Percentiles rank a stretch among this genome's conserved stretches.
Evolutionary conservation across 1,140 invertebrate genomes (phyloP).

Genomic region (Laupala kohalensis): DNA sequence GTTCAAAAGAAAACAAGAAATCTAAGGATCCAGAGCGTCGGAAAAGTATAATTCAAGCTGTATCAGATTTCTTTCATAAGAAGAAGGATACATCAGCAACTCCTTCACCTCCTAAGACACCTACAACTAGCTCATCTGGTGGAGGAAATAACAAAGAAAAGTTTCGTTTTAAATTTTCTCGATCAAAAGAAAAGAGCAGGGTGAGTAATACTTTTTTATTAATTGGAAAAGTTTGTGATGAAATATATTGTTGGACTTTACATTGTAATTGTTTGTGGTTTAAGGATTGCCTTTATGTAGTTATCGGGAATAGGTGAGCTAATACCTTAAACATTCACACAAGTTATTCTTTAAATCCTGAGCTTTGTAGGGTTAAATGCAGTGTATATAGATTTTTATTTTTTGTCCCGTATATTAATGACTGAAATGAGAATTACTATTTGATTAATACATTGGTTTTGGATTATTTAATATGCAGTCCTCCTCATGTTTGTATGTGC

Average conservation of each 20-base stretch:
- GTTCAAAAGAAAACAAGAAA: constrained; percentile 4
- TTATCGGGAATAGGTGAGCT: no score
- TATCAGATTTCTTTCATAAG: constrained; percentile 63
- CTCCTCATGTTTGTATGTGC: no score
- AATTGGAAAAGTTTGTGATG: neutral
- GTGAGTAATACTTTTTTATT: constrained; percentile 27
- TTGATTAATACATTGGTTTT: no score
- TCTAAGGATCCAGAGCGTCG: constrained; percentile 48
- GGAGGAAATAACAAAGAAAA: constrained; percentile 28
- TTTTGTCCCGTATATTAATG: no score
- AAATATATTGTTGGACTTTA: neutral
- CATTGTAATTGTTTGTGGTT: no score
- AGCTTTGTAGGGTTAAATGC: no score
- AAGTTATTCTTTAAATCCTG: no score
- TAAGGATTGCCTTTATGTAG: no score
- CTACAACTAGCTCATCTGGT: neutral
- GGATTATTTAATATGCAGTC: no score
- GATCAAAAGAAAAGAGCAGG: constrained; percentile 54
- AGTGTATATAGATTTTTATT: no score
- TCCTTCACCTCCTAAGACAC: constrained; percentile 25
- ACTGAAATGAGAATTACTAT: no score
- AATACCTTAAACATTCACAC: no score
- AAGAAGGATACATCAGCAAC: constrained; percentile 30
- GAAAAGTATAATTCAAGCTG: constrained; percentile 70
- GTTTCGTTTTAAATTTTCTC: constrained; percentile 44